Conservation (phyloP, 2,797 vertebrate genomes). For the Toxotes lorentzi region DNA sequence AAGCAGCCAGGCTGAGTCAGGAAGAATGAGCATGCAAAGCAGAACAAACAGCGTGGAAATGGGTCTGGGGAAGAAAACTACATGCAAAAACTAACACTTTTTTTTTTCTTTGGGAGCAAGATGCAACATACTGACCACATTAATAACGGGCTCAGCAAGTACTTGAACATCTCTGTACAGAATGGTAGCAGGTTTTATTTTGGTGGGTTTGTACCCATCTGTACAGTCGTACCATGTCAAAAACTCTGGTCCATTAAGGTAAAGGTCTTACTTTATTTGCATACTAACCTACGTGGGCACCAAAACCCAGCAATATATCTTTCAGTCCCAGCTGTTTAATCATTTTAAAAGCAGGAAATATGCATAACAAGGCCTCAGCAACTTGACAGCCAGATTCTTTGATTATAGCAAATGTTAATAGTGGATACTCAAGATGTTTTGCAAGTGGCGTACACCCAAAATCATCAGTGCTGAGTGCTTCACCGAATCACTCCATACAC, state of each 20-base stretch:
- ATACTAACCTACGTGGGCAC: too few species aligned
- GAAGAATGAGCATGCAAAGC: constrained; percentile 48
- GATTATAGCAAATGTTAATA: background rate
- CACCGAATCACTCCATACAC: background rate
- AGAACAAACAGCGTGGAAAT: background rate
- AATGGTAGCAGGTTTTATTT: background rate
- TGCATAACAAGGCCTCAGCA: background rate
- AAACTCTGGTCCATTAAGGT: background rate
- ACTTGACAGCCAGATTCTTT: background rate
- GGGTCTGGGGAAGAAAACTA: background rate
- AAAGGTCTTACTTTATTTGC: too few species aligned
- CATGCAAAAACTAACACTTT: constrained; percentile 9
- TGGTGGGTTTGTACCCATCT: background rate
- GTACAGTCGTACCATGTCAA: background rate
- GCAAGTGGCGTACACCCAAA: background rate
- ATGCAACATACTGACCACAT: background rate
- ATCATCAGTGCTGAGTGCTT: background rate
- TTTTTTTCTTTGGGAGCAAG: background rate
- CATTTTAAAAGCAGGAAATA: background rate
- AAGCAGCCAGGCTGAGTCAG: constrained; percentile 1
- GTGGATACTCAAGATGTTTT: background rate
- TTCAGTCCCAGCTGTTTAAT: background rate
- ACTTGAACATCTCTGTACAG: background rate
- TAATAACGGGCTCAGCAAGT: background rate
- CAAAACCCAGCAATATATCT: too few species aligned